phyloP scores from a whole-genome alignment of 2,797 vertebrate species.

The Urosaurus nigricauda region DNA sequence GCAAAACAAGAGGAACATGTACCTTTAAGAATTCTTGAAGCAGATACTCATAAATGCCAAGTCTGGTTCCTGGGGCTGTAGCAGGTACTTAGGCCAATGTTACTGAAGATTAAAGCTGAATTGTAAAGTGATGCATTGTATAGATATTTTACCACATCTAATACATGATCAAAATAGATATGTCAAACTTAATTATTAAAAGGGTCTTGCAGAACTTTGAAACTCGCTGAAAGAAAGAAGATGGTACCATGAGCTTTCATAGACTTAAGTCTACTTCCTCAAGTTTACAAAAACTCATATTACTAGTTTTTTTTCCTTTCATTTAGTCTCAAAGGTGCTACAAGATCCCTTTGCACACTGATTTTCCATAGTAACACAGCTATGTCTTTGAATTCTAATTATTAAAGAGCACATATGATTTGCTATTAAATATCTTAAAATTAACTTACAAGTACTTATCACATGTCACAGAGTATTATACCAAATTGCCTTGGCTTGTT shows the following conservation, averaged over 20 bases:
- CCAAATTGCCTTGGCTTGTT: background rate
- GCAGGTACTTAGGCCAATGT: background rate
- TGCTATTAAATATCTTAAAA: slow-evolving; percentile 16
- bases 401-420: background rate
- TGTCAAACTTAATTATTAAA: slow-evolving; percentile 1
- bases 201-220: too few species aligned
- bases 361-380: too few species aligned
- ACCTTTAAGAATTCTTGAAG: background rate
- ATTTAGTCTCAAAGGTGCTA: too few species aligned
- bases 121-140: background rate
- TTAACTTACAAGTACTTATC: slow-evolving; percentile 4
- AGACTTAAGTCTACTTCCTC: too few species aligned
- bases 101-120: background rate
- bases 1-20: slow-evolving; percentile 76
- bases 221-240: too few species aligned
- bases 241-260: too few species aligned
- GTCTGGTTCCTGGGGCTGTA: background rate
- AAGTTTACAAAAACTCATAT: too few species aligned
- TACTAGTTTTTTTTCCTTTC: too few species aligned
- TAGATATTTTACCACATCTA: background rate
- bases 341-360: too few species aligned
- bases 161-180: background rate
- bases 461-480: background rate
- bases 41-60: background rate
- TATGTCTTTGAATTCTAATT: background rate